Base-by-base conservation (phyloP, 2,113 vertebrate species). In the Telmatochromis brichardi region DNA sequence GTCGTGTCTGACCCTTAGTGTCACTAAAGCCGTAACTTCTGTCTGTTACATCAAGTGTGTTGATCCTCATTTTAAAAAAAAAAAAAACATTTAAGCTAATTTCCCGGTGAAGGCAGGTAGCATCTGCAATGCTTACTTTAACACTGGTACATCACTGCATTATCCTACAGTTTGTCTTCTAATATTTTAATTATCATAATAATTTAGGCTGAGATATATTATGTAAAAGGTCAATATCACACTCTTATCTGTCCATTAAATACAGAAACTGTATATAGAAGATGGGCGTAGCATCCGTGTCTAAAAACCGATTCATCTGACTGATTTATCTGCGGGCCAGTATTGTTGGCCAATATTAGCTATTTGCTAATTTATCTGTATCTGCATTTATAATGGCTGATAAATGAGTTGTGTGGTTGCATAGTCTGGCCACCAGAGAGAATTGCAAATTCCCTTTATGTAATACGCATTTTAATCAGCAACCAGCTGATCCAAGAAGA, bases 121-220 rank as follows among this genome's bases (percentile, higher is more conserved):
- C 42, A 76, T 47, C 23, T 31, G 26, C 45, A 51, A 7, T 0
- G 6, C 10, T 78, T 50, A 1, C 15, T 78, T 78, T 1, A 50
- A 50, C 71, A 78, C 23, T 42, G 33, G 33, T 45, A 17, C 17
- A 71, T 73, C n/a, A 19, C 28, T 50, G 51, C 37, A 9, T n/a
- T 17, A 33, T 82, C 37, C 8, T 47, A 7, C 15, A 19, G 23
- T 50, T 78, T 50, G 23, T 76, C 42, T 50, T 76, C 42, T 47
- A n/a, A n/a, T n/a, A 76, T 76, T 50, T 31, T 50, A 50, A 28
- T 50, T 50, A 76, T 76, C 71, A 12, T 76, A 19, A 19, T 26
- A 28, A 50, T 50, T 50, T 26, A 47, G 9, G 40, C 68, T 76
- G 21, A 76, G 68, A 28, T 28, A 28, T 28, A 76, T 73, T 17